Conservation (phyloP, 2,113 vertebrate species). For the Sorex araneus region DNA sequence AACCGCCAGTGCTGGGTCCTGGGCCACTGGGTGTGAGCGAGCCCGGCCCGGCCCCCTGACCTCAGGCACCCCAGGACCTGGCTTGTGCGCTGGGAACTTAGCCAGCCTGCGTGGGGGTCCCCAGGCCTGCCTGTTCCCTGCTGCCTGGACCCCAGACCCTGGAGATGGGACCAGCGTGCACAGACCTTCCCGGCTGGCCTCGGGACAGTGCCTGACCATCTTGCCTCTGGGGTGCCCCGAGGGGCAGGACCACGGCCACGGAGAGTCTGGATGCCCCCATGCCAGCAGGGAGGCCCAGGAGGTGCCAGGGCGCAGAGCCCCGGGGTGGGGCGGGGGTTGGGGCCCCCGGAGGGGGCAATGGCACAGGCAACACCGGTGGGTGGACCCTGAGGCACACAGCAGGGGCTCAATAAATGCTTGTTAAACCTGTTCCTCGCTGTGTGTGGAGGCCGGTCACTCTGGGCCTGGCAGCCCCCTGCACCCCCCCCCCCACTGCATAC, state of each 20-base stretch:
- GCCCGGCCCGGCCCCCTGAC: background rate
- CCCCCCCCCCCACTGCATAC: background rate
- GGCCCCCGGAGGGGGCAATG: background rate
- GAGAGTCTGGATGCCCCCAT: background rate
- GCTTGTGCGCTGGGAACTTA: conserved; percentile 43
- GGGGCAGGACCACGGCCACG: too few relatives aligned
- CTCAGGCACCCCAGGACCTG: background rate
- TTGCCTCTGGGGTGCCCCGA: too few relatives aligned
- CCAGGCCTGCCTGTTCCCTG: background rate
- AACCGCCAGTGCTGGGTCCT: conserved; percentile 83
- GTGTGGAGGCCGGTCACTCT: conserved; percentile 57
- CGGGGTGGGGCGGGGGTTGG: background rate
- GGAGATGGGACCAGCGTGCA: background rate
- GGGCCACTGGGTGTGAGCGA: conserved; percentile 82
- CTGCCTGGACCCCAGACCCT: background rate
- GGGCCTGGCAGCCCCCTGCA: background rate
- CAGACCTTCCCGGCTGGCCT: background rate
- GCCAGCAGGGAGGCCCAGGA: conserved; percentile 17
- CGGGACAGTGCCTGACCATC: background rate
- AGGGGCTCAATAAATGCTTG: conserved; percentile 80
- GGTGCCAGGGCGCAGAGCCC: background rate
- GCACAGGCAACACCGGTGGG: background rate
- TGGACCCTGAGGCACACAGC: conserved; percentile 56
- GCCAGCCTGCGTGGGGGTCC: background rate
- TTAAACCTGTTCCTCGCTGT: conserved; percentile 54